A percentile compares a stretch with the other conserved stretches of the same genome.
Conservation (phyloP, 2,113 vertebrate species). For the Corvus hawaiiensis region DNA sequence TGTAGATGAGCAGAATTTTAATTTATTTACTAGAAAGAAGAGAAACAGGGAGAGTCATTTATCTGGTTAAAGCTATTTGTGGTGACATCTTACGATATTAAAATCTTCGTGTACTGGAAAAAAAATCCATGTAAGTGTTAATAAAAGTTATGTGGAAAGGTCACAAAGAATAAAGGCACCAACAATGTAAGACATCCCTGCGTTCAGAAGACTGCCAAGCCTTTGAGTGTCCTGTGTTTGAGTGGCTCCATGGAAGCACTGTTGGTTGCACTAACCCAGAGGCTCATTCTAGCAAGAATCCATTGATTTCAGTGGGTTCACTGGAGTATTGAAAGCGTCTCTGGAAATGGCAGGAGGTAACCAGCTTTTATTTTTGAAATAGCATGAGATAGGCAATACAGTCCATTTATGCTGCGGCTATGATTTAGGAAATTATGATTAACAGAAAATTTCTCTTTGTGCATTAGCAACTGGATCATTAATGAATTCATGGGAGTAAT, state of each 20-base stretch:
- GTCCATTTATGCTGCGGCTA: neutral
- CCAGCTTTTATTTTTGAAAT: neutral
- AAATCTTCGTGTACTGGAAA: neutral
- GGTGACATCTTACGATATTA: neutral
- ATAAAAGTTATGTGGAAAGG: neutral
- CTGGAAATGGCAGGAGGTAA: neutral
- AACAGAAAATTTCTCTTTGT: neutral
- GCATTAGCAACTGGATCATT: neutral
- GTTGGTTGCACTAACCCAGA: neutral
- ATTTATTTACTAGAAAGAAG: neutral
- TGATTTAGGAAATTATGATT: neutral
- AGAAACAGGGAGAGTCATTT: neutral
- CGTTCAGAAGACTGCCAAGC: neutral
- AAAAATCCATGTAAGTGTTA: neutral
- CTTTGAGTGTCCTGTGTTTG: neutral
- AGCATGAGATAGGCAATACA: rapidly evolving
- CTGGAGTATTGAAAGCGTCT: neutral
- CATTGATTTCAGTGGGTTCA: neutral
- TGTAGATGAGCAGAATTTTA: neutral
- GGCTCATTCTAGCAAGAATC: neutral
- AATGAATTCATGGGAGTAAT: neutral
- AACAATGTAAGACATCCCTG: neutral
- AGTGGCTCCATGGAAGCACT: neutral
- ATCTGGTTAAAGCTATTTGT: neutral
- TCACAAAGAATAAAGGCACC: neutral